phyloP scores from a whole-genome alignment of 2,888 invertebrate species.

The Trimorus sp. region DNA sequence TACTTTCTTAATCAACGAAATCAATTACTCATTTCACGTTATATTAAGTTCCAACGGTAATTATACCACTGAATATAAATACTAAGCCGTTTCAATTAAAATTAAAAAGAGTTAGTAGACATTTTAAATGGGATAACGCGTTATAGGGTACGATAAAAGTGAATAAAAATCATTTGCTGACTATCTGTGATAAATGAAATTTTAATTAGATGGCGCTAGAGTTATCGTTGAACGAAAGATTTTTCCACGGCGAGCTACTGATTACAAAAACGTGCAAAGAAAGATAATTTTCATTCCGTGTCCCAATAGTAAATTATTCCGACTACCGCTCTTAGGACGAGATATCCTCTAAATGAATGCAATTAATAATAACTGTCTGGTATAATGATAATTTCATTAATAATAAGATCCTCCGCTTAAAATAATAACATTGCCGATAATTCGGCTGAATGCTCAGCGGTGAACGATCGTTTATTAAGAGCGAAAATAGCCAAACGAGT shows the following conservation, averaged over 20 bases:
- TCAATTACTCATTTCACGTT: no score
- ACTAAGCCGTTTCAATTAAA: no score
- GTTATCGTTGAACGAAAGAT: conserved; percentile 31
- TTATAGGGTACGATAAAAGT: no score
- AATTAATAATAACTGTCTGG: conserved; percentile 39
- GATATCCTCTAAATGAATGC: conserved; percentile 31
- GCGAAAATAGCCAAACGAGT: background rate
- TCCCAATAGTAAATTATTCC: conserved; percentile 38
- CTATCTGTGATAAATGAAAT: conserved; percentile 30
- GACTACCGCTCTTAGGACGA: conserved; percentile 2
- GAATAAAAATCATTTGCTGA: no score
- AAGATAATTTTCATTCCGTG: conserved; percentile 45
- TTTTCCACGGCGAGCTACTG: conserved; percentile 25
- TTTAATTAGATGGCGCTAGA: conserved; percentile 26
- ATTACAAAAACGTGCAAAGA: conserved; percentile 43
- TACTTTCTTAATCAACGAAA: no score
- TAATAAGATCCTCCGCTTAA: conserved; percentile 9
- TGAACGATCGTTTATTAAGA: conserved; percentile 1
- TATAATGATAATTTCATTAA: conserved; percentile 31
- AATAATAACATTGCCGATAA: conserved; percentile 22
- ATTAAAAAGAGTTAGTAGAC: no score
- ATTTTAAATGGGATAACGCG: no score
- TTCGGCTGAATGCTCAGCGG: conserved; percentile 16
- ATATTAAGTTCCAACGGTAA: no score
- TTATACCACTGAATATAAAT: no score